Conservation (phyloP, 92 coral and sea anemone genomes). For the Porites cylindrica region DNA sequence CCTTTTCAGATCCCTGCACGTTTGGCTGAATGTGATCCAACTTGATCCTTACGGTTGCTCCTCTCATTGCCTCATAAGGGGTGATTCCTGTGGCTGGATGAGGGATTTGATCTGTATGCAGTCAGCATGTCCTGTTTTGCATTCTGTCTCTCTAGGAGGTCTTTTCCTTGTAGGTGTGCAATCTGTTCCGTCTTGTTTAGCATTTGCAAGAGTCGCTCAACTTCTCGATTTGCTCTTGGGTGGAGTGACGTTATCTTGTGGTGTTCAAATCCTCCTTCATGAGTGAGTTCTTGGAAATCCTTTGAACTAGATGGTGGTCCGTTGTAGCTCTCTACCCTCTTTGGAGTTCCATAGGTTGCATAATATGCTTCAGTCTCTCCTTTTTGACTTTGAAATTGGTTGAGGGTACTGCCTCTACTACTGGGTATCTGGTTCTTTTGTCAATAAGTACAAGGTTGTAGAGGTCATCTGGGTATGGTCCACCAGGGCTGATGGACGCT, state of each 20-base stretch:
- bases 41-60: conserved; percentile 62
- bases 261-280: too few relatives aligned
- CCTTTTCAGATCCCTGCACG: conserved; percentile 29
- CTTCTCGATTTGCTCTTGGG: too few relatives aligned
- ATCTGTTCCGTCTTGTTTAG: conserved; percentile 58
- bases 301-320: too few relatives aligned
- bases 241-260: too few relatives aligned
- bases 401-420: conserved; percentile 50
- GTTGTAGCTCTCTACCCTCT: background rate
- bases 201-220: too few relatives aligned
- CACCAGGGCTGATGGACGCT: conserved; percentile 49
- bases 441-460: conserved; percentile 63
- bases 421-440: conserved; percentile 60
- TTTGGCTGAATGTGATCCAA: conserved; percentile 60
- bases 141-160: conserved; percentile 39
- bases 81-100: conserved; percentile 58
- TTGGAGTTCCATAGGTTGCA: too few relatives aligned
- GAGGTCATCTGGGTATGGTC: conserved; percentile 65
- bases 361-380: too few relatives aligned
- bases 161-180: conserved; percentile 71
- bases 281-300: too few relatives aligned
- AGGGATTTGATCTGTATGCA: conserved; percentile 52
- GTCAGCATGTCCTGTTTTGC: conserved; percentile 66
- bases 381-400: conserved; percentile 45
- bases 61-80: conserved; percentile 69